phyloP scores from a whole-genome alignment of 1,140 invertebrate genomes.

The Platyscapa corneri region DNA sequence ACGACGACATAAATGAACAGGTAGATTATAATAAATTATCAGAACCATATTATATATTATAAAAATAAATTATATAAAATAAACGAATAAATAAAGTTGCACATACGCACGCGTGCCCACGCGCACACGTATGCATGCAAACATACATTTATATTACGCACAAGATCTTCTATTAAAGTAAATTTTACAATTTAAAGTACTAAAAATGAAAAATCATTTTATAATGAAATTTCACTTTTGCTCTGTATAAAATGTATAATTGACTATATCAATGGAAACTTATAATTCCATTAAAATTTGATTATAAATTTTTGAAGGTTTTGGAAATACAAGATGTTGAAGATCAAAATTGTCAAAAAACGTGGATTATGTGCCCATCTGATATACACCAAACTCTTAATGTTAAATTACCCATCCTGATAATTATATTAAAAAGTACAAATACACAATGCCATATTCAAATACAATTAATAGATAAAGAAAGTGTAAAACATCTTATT shows the following conservation, averaged over 20 bases:
- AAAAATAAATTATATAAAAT: not conserved
- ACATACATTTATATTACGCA: too few relatives aligned
- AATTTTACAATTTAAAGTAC: too few relatives aligned
- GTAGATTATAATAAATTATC: too few relatives aligned
- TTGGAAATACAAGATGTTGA: constrained; percentile 63
- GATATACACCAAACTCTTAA: constrained; percentile 55
- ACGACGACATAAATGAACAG: constrained; percentile 62
- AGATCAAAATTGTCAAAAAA: constrained; percentile 54
- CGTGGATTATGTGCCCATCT: constrained; percentile 60
- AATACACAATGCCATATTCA: constrained; percentile 55
- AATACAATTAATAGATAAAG: constrained; percentile 58
- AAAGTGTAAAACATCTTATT: constrained; percentile 53
- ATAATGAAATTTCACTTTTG: not conserved
- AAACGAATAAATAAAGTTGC: too few relatives aligned
- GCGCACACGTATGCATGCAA: too few relatives aligned
- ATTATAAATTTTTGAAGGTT: constrained; percentile 54
- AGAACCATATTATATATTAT: not conserved
- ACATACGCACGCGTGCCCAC: too few relatives aligned
- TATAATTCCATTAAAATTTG: not conserved
- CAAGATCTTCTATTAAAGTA: too few relatives aligned
- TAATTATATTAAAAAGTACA: constrained; percentile 61
- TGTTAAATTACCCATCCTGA: constrained; percentile 59
- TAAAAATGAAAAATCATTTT: too few relatives aligned
- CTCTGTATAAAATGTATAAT: not conserved
- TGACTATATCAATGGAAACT: not conserved